Base-by-base conservation (phyloP, 1,140 invertebrate genomes). In the Dreissena polymorpha region DNA sequence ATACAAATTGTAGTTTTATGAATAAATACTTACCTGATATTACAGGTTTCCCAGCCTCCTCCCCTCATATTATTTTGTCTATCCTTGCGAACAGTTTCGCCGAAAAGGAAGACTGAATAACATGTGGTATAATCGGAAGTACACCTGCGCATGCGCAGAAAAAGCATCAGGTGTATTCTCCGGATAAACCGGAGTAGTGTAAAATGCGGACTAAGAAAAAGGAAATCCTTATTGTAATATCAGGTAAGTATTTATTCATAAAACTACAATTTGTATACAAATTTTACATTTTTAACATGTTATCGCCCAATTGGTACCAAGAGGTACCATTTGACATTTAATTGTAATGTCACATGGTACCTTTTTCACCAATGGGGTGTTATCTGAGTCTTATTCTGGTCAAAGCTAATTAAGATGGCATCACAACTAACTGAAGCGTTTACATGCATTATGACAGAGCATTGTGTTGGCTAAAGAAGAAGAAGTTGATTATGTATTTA, bases 211-310 rank as follows among this genome's bases (percentile, higher is more conserved):
- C 16, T 16, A 74, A 21, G 53, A 50, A 71, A 57, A 74, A 1
- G 49, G 55, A 74, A 74, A 63, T 75, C 60, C 27, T 18, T 75
- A 64, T 18, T 29, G 57, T 75, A 49, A 63, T 75, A 18, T 29
- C 73, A 75, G 55, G 73, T 75, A 75, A 75, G 73, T 75, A 75
- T 64, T 75, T 75, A 75, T 49, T 75, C 57, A 63, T 64, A 64
- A 75, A 75, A 75, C 55, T 75, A n/a, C 64, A 75, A 75, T 64
- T 63, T 75, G 67, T 39, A 65, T 18, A 64, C 55, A 75, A 75
- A 75, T 64, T 64, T 63, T 64, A 25, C 55, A 63, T 16, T 64
- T 64, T 2, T 39, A 39, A 5, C 2, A 39, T 2, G 8, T 39
- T n/a, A n/a, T n/a, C n/a, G n/a, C n/a, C n/a, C n/a, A n/a, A n/a